Percentiles rank a stretch among this genome's conserved stretches.
Evolutionary conservation across 2,888 invertebrate genomes (phyloP).

Genomic region (Trachelus troglodyta): DNA sequence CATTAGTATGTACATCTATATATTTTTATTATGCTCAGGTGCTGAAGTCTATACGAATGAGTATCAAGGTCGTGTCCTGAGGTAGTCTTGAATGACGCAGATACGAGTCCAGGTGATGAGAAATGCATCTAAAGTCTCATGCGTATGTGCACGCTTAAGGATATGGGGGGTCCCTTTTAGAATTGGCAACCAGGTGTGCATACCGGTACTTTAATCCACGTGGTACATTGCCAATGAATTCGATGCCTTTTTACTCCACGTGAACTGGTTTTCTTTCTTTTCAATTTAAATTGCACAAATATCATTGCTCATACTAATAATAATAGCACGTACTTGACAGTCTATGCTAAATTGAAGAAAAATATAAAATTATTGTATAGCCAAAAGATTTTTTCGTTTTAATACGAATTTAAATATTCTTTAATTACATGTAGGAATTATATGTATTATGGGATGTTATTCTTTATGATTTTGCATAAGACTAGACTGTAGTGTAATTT

Average conservation of each 20-base stretch:
- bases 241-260: not conserved
- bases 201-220: not conserved
- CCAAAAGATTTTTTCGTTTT: not conserved
- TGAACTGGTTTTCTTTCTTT: not conserved
- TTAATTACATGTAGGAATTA: not conserved
- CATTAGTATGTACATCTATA: too few relatives aligned
- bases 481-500: not conserved
- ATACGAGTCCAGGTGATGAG: not conserved
- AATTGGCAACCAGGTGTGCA: not conserved
- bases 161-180: not conserved
- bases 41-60: not conserved
- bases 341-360: not conserved
- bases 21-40: too few relatives aligned
- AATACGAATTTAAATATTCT: not conserved
- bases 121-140: not conserved
- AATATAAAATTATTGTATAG: not conserved
- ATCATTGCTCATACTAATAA: not conserved
- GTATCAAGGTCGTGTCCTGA: not conserved
- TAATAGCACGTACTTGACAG: not conserved
- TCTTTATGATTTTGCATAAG: not conserved
- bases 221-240: not conserved
- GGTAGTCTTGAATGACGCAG: not conserved
- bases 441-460: not conserved
- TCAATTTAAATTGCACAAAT: not conserved
- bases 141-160: not conserved